phyloP scores from a whole-genome alignment of 1,140 invertebrate genomes.

The Drosophila pseudoananassae region DNA sequence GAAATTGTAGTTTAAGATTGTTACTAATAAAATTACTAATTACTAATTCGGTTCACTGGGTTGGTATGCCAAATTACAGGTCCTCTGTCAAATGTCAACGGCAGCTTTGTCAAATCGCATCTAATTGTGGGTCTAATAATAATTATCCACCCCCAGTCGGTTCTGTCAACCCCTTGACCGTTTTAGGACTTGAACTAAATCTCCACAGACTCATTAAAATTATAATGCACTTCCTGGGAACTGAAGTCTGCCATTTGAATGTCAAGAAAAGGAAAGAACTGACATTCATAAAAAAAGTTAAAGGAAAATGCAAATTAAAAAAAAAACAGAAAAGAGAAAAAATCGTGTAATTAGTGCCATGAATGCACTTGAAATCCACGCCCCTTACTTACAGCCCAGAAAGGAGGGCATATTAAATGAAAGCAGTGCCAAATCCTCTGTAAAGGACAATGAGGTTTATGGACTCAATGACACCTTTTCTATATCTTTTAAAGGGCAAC shows the following conservation, averaged over 20 bases:
- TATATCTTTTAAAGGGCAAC: too few species aligned
- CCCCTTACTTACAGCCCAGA: background rate
- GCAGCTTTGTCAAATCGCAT: constrained; percentile 56
- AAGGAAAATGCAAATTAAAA: constrained; percentile 1
- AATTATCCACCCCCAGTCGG: background rate
- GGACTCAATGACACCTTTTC: background rate
- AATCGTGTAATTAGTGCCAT: constrained; percentile 43
- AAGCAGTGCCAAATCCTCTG: constrained; percentile 25
- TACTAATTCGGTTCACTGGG: background rate
- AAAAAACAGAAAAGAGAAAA: background rate
- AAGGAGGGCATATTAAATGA: constrained; percentile 18
- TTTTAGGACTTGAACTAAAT: constrained; percentile 4
- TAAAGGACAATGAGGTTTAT: too few species aligned
- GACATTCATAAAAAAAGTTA: constrained; percentile 7
- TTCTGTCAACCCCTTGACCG: background rate
- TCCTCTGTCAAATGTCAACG: constrained; percentile 50
- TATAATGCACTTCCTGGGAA: constrained; percentile 46
- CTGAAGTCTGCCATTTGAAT: constrained; percentile 29
- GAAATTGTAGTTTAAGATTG: background rate
- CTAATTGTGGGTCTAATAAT: constrained; percentile 38
- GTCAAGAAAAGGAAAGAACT: constrained; percentile 9
- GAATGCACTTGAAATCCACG: constrained; percentile 30
- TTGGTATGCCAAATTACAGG: constrained; percentile 14
- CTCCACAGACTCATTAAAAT: constrained; percentile 50
- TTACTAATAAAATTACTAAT: too few species aligned